Conservation (phyloP, 64 coral and sea anemone genomes). For the Montipora efflorescens region DNA sequence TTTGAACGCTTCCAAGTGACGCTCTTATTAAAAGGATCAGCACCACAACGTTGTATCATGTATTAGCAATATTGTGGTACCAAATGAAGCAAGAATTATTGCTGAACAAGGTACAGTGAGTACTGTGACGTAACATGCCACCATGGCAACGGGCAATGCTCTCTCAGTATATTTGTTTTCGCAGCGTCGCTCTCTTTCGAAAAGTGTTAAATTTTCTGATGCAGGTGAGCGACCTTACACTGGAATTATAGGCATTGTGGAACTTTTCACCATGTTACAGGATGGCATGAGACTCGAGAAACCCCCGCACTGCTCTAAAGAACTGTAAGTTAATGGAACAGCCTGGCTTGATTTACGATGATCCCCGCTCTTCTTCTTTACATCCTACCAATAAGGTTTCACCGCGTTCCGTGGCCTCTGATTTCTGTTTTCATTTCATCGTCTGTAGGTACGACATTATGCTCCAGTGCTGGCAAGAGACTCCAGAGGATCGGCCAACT, state of each 20-base stretch:
- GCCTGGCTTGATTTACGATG: neutral
- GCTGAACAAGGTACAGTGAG: too few species aligned
- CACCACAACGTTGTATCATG: too few species aligned
- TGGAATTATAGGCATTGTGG: neutral
- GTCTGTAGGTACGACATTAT: neutral
- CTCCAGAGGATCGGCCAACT: neutral
- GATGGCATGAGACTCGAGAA: conserved; percentile 2
- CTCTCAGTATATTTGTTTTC: too few species aligned
- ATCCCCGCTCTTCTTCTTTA: neutral
- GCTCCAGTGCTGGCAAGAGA: conserved; percentile 2
- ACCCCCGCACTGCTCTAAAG: neutral
- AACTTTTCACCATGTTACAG: neutral
- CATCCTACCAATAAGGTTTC: too few species aligned
- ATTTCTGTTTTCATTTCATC: neutral
- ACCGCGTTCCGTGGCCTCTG: too few species aligned
- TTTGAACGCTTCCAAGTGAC: too few species aligned
- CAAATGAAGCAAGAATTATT: too few species aligned
- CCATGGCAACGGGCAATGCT: too few species aligned
- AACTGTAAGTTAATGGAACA: neutral
- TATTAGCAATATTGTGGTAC: too few species aligned
- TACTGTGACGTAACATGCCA: too few species aligned
- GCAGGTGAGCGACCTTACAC: neutral
- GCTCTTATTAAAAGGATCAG: too few species aligned
- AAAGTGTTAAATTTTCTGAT: neutral
- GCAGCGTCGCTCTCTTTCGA: too few species aligned